Evolutionary conservation across 2,888 invertebrate species (phyloP).

Genomic region (Plutella xylostella): DNA sequence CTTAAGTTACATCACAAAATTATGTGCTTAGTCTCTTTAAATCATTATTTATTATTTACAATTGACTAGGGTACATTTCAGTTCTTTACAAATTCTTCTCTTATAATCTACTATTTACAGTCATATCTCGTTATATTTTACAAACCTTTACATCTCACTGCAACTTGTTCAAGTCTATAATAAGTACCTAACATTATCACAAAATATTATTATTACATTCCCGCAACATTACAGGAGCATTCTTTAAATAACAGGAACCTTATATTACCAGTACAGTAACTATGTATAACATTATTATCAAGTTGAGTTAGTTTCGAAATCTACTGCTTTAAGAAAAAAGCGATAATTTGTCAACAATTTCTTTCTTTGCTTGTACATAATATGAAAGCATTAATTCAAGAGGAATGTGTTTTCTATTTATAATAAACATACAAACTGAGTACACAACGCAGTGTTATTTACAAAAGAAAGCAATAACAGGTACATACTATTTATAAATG

Average conservation of each 20-base stretch:
- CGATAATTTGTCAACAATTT: too few relatives aligned
- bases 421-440: constrained; percentile 17
- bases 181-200: constrained; percentile 65
- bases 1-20: constrained; percentile 66
- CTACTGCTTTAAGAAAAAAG: too few relatives aligned
- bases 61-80: constrained; percentile 70
- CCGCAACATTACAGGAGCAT: not conserved
- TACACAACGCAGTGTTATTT: constrained; percentile 17
- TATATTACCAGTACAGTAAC: constrained; percentile 39
- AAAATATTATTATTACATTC: constrained; percentile 42
- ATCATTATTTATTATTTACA: constrained; percentile 66
- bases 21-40: constrained; percentile 46
- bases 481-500: not conserved
- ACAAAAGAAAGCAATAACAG: constrained; percentile 9
- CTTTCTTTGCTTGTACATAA: too few relatives aligned
- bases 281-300: too few relatives aligned
- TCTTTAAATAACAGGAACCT: constrained; percentile 46
- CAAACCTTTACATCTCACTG: constrained; percentile 25
- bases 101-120: constrained; percentile 2
- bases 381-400: not conserved
- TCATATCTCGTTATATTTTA: not conserved
- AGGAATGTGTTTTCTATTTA: not conserved
- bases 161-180: constrained; percentile 29
- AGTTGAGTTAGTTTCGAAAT: too few relatives aligned
- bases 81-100: constrained; percentile 55